These are phyloP conservation scores for Thaleichthys pacificus DNA, from an alignment of 2,797 vertebrate species.

Conservation along the genomic window DNA sequence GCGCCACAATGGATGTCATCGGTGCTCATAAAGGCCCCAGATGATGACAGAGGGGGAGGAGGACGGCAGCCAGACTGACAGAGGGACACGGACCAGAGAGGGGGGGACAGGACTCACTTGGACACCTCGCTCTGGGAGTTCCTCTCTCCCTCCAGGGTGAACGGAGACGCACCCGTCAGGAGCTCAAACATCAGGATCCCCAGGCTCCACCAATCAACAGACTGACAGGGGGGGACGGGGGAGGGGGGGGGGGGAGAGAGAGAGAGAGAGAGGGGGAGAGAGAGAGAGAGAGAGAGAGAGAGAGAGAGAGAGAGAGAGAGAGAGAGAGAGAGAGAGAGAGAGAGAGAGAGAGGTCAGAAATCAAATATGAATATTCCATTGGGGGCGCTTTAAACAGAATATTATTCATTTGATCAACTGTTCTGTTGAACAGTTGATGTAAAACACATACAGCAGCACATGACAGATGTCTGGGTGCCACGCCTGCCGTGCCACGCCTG, in stretches of 20 bases:
- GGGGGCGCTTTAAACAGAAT: no score
- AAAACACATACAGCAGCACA: not conserved
- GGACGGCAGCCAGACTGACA: not conserved
- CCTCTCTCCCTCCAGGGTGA: conserved; percentile 91
- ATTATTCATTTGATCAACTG: no score
- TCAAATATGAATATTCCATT: no score
- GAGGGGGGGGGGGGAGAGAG: not conserved
- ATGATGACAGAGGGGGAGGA: not conserved
- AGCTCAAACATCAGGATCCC: conserved; percentile 93
- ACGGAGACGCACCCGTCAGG: conserved; percentile 90
- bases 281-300: no score
- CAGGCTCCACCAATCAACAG: conserved; percentile 94
- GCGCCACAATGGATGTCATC: not conserved
- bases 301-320: no score
- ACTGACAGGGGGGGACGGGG: conserved; percentile 60
- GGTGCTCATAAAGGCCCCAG: not conserved
- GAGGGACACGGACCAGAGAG: not conserved
- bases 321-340: no score
- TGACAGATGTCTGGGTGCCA: not conserved
- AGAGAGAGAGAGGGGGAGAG: no score
- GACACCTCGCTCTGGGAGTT: conserved; percentile 93
- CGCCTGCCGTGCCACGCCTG: not conserved
- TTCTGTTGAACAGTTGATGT: no score
- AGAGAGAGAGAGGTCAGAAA: no score
- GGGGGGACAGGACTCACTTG: conserved; percentile 72